Conservation (phyloP, 2,888 invertebrate genomes). For the Zygaena filipendulae region DNA sequence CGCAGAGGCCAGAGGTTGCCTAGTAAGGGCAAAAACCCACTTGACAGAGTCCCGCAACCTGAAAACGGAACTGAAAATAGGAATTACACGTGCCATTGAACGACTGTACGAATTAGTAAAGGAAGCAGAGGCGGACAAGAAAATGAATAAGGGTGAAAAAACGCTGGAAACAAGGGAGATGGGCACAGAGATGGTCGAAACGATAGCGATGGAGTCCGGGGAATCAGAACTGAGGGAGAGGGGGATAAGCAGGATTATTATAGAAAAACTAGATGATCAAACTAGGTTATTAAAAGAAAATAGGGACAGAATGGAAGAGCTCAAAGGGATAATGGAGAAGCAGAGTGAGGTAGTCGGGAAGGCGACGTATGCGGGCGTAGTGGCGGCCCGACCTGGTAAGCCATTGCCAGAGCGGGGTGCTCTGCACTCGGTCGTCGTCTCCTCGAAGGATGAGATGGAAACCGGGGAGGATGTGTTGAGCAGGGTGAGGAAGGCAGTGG, state of each 20-base stretch:
- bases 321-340: background rate
- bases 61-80: background rate
- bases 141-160: no score
- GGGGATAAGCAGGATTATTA: no score
- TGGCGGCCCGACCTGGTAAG: no score
- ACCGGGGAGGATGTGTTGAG: no score
- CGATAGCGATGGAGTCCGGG: background rate
- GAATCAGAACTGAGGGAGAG: background rate
- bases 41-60: background rate
- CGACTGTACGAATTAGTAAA: background rate
- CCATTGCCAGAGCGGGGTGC: no score
- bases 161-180: no score
- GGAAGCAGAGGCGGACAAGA: background rate
- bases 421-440: no score
- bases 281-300: background rate
- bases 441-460: no score
- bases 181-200: background rate
- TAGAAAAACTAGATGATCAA: background rate
- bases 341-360: no score
- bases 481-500: conserved; percentile 2
- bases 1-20: background rate
- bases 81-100: background rate
- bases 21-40: background rate
- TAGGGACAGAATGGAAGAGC: background rate
- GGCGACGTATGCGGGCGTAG: no score